A percentile compares a stretch with the other conserved stretches of the same genome.
These are phyloP conservation scores for Crocidura indochinensis DNA, from an alignment of 2,797 vertebrate genomes.

Conservation along the genomic window DNA sequence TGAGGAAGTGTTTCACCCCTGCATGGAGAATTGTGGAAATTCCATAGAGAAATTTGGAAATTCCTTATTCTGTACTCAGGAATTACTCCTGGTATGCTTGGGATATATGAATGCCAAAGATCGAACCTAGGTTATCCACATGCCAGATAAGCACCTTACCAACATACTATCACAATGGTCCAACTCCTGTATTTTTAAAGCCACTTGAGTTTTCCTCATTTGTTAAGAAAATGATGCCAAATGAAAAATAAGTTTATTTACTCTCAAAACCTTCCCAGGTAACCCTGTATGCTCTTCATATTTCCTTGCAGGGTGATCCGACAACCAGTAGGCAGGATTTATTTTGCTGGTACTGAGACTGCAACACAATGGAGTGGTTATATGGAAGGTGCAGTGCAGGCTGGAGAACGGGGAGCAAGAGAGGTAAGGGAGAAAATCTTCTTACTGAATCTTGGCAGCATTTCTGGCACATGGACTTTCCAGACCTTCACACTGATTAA, in stretches of 20 bases:
- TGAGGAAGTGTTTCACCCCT: too few species aligned
- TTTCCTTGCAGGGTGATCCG: conserved; percentile 90
- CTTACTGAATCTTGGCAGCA: neutral
- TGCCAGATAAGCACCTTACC: too few species aligned
- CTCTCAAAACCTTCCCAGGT: conserved; percentile 29
- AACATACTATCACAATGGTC: too few species aligned
- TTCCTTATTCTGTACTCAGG: too few species aligned
- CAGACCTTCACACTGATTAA: conserved; percentile 31
- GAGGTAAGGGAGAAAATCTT: conserved; percentile 87
- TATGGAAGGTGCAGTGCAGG: conserved; percentile 92
- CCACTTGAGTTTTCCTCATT: conserved; percentile 4
- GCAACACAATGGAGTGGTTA: conserved; percentile 92
- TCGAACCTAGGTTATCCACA: too few species aligned
- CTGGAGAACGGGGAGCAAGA: conserved; percentile 92
- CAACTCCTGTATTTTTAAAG: conserved; percentile 28
- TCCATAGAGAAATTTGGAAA: too few species aligned
- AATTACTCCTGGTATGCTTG: too few species aligned
- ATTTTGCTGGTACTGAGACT: conserved; percentile 92
- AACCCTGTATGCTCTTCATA: conserved; percentile 72
- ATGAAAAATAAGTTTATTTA: conserved; percentile 32
- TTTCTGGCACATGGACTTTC: conserved; percentile 15
- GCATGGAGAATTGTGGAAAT: too few species aligned
- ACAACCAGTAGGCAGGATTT: conserved; percentile 89
- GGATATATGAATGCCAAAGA: too few species aligned
- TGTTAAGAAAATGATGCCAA: conserved; percentile 37